Conservation (phyloP, 1,140 invertebrate genomes). For the Polypedilum vanderplanki region DNA sequence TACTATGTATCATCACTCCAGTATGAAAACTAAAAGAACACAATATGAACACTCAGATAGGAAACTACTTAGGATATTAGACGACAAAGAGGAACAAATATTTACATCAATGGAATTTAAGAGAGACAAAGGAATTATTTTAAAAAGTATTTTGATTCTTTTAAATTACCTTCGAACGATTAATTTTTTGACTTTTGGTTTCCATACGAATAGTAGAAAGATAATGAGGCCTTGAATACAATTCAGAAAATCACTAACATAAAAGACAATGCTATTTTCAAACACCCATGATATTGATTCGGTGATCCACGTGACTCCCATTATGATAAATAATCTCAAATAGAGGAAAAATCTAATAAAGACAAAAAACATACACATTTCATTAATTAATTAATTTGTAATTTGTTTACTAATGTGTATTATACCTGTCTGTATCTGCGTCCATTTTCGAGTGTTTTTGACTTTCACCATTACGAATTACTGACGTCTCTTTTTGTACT, state of each 20-base stretch:
- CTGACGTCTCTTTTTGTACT: not conserved
- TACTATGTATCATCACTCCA: not conserved
- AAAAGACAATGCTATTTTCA: not conserved
- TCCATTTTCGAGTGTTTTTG: constrained; percentile 15
- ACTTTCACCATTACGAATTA: not conserved
- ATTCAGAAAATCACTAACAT: constrained; percentile 11
- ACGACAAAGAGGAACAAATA: not conserved
- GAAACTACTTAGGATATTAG: not conserved
- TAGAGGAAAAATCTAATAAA: constrained; percentile 24
- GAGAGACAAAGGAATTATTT: not conserved
- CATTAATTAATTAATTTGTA: not conserved
- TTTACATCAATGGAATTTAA: not conserved
- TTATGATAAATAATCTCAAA: not conserved
- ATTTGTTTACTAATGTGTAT: not conserved
- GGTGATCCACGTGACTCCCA: not conserved
- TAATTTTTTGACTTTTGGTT: constrained; percentile 14
- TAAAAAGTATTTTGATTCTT: not conserved
- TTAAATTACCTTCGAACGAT: not conserved
- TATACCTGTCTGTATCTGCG: constrained; percentile 9
- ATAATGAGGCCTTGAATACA: not conserved
- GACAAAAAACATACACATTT: not conserved
- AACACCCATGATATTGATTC: constrained; percentile 20
- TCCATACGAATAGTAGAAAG: constrained; percentile 6
- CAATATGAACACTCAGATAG: not conserved
- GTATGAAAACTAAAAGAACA: not conserved